Evolutionary conservation across 2,797 vertebrate species (phyloP).

Genomic region (Peromyscus aztecus): DNA sequence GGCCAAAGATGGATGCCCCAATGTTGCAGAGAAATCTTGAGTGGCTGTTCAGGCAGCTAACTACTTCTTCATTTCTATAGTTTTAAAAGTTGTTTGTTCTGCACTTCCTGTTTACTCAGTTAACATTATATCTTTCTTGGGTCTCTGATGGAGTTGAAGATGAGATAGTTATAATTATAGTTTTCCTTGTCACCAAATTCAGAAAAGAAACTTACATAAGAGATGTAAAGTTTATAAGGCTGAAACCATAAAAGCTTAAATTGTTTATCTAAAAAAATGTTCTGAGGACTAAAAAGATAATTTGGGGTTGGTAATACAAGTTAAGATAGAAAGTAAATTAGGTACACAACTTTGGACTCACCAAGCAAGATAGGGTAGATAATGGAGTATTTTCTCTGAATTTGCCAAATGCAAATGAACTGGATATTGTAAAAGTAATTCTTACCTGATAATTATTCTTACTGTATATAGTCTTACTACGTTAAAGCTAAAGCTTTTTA

Average conservation of each 20-base stretch:
- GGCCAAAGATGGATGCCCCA: background rate
- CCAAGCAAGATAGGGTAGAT: background rate
- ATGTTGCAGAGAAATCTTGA: background rate
- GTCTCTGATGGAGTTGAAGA: background rate
- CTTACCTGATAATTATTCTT: background rate
- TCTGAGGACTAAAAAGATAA: background rate
- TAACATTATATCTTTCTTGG: background rate
- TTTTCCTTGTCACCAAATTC: background rate
- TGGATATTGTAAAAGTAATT: background rate
- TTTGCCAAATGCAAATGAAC: background rate
- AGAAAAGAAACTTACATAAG: background rate
- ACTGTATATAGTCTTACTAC: background rate
- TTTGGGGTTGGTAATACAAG: background rate
- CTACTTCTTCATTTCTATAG: background rate
- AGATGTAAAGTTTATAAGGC: background rate
- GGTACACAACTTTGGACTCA: background rate
- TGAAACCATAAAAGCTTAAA: background rate
- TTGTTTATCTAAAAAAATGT: background rate
- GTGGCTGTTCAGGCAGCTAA: background rate
- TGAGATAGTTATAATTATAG: background rate
- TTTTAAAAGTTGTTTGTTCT: background rate
- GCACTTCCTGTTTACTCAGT: background rate
- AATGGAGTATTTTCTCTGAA: background rate
- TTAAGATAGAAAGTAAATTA: background rate
- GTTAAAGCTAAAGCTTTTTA: background rate